Conservation (phyloP, 2,888 invertebrate species). For the Stenodema calcarata region DNA sequence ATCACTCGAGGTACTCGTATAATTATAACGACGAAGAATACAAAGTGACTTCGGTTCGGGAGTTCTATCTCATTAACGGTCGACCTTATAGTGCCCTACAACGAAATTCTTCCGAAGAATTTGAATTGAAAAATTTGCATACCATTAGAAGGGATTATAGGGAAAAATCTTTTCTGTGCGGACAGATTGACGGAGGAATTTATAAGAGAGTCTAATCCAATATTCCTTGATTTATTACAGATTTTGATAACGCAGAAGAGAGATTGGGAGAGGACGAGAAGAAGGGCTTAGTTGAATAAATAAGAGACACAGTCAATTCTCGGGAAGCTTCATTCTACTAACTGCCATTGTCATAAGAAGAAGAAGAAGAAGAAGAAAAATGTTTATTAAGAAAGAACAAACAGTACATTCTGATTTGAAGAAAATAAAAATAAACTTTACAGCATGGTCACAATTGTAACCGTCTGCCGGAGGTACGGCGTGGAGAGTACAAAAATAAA, state of each 20-base stretch:
- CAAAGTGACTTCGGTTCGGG: not conserved
- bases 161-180: not conserved
- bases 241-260: not conserved
- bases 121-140: not conserved
- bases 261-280: not conserved
- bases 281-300: no score
- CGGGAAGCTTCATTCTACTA: no score
- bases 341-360: no score
- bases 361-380: no score
- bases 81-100: not conserved
- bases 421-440: no score
- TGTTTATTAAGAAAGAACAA: no score
- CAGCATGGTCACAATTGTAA: no score
- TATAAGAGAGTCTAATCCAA: not conserved
- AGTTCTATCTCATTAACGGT: not conserved
- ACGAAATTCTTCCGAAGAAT: not conserved
- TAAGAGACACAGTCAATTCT: no score
- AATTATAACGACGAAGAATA: not conserved
- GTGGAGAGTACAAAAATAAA: no score
- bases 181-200: not conserved
- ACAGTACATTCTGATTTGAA: no score
- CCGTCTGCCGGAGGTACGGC: no score
- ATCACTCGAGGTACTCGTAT: not conserved
- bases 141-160: not conserved
- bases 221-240: not conserved